Percentiles rank a stretch among this genome's conserved stretches.
These are phyloP conservation scores for Hydroisotoma schaefferi DNA, from an alignment of 2,888 invertebrate species.

Conservation along the genomic window DNA sequence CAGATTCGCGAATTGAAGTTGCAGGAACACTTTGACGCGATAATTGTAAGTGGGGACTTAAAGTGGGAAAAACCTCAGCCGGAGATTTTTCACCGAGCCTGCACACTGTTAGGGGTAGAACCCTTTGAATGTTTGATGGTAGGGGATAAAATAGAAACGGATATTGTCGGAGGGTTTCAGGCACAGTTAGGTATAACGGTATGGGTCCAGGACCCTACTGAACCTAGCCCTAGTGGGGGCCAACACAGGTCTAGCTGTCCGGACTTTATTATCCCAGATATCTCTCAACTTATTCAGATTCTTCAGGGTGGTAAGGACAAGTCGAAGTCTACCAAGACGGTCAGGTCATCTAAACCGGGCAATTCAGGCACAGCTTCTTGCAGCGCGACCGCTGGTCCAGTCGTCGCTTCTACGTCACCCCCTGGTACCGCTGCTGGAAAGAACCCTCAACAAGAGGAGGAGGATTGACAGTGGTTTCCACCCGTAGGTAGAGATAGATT, in stretches of 20 bases:
- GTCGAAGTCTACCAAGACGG: slow-evolving; percentile 36
- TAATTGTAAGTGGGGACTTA: slow-evolving; percentile 48
- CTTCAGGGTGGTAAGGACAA: slow-evolving; percentile 46
- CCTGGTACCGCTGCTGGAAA: not conserved
- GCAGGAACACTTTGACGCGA: slow-evolving; percentile 46
- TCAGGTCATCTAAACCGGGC: slow-evolving; percentile 31
- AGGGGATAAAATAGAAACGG: slow-evolving; percentile 82
- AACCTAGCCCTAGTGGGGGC: slow-evolving; percentile 51
- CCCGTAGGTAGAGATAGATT: not conserved
- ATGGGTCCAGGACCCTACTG: slow-evolving; percentile 65
- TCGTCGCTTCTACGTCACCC: slow-evolving; percentile 1
- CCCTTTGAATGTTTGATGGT: slow-evolving; percentile 78
- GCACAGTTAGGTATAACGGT: slow-evolving; percentile 74
- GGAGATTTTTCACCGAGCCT: slow-evolving; percentile 72
- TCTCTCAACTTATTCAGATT: slow-evolving; percentile 43
- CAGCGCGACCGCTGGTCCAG: slow-evolving; percentile 4
- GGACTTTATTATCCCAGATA: slow-evolving; percentile 44
- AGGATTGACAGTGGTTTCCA: slow-evolving; percentile 4
- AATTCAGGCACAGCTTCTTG: slow-evolving; percentile 24
- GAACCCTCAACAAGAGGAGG: not conserved
- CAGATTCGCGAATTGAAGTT: slow-evolving; percentile 47
- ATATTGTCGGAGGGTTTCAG: slow-evolving; percentile 75
- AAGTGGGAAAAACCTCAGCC: slow-evolving; percentile 78
- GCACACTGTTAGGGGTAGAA: slow-evolving; percentile 68
- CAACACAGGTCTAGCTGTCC: too few species aligned